Percentiles rank a stretch among this genome's conserved stretches.
phyloP scores from a whole-genome alignment of 2,113 vertebrate species.

The Lota lota region DNA sequence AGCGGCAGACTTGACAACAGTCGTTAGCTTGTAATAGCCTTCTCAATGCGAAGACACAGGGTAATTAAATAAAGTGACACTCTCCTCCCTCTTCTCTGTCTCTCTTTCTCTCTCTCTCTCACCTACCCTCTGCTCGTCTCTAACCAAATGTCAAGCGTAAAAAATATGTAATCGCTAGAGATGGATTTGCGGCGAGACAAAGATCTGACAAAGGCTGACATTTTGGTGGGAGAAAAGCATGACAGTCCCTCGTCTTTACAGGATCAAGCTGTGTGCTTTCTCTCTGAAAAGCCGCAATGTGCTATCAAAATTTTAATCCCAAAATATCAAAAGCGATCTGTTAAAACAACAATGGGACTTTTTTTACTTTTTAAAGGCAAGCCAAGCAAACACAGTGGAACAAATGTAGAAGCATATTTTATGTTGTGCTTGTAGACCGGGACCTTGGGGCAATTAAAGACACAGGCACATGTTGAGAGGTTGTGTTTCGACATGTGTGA shows the following conservation, averaged over 20 bases:
- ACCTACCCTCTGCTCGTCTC: background rate
- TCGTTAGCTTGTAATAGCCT: constrained; percentile 35
- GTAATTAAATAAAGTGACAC: constrained; percentile 35
- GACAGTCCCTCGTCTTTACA: background rate
- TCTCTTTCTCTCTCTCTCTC: background rate
- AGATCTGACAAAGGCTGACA: constrained; percentile 12
- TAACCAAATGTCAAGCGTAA: constrained; percentile 26
- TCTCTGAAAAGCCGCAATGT: background rate
- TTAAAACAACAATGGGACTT: too few species aligned
- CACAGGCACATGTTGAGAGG: too few species aligned
- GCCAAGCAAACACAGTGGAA: too few species aligned
- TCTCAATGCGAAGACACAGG: constrained; percentile 17
- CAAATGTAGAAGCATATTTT: too few species aligned
- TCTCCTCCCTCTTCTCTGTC: background rate
- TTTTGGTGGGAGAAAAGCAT: constrained; percentile 5
- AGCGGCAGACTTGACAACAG: constrained; percentile 8
- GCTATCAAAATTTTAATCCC: constrained; percentile 1
- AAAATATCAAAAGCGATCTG: too few species aligned
- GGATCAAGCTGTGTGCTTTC: too few species aligned
- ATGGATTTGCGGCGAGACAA: background rate
- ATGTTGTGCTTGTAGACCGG: too few species aligned
- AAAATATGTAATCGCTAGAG: background rate
- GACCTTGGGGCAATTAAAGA: too few species aligned
- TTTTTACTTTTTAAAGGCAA: too few species aligned
- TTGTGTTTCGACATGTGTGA: too few species aligned